A percentile compares a stretch with the other conserved stretches of the same genome.
Evolutionary conservation across 2,113 vertebrate genomes (phyloP).

Genomic region (Paramisgurnus dabryanus): DNA sequence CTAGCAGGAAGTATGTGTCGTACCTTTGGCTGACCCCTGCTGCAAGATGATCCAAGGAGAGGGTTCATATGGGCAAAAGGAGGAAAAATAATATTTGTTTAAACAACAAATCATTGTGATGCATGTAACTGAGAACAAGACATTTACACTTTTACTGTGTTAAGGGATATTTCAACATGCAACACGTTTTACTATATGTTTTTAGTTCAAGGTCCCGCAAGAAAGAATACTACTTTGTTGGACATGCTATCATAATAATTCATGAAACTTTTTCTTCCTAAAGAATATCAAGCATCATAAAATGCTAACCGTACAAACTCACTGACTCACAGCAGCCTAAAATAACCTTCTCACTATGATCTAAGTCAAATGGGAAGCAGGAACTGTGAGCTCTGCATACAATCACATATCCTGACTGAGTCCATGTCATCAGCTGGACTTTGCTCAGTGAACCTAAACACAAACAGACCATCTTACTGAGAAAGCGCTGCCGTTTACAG

Average conservation of each 20-base stretch:
- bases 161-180: neutral
- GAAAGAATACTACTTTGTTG: no score
- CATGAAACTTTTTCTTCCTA: no score
- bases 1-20: neutral
- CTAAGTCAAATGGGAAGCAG: conserved; percentile 25
- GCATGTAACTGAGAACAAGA: neutral
- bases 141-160: neutral
- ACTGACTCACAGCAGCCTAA: conserved; percentile 18
- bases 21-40: conserved; percentile 69
- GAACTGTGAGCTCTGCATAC: conserved; percentile 40
- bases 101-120: conserved; percentile 28
- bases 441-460: conserved; percentile 58
- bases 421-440: conserved; percentile 58
- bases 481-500: conserved; percentile 38
- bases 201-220: neutral
- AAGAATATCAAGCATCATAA: neutral
- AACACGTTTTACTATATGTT: neutral
- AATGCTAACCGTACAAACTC: neutral
- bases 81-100: conserved; percentile 15
- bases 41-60: conserved; percentile 49
- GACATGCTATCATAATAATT: no score
- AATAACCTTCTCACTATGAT: neutral
- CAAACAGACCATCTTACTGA: conserved; percentile 52
- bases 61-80: conserved; percentile 54
- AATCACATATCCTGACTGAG: conserved; percentile 23